Evolutionary conservation across 2,888 invertebrate species (phyloP), one percentile per base, ranked within the genome.

Genomic region (Thumatha senex): DNA sequence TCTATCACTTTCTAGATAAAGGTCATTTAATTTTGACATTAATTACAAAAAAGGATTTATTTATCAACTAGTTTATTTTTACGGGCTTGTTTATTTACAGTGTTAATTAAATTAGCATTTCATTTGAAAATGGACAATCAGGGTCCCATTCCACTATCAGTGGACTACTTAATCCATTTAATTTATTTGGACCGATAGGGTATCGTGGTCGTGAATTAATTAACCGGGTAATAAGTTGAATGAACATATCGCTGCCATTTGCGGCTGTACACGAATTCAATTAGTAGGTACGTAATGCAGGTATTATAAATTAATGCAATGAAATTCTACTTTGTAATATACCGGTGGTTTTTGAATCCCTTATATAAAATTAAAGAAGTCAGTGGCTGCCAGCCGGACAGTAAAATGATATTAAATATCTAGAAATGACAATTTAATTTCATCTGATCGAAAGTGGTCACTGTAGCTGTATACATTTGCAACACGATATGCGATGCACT

Each of bases 271-370:
- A 74, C 63, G 67, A 81, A 84, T 85, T 81, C 68, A 87, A 86
- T 86, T 78, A 80, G 61, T 67, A 65, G 61, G 74, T 74, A 74
- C 80, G 78, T 76, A n/a, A 12, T 24, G 5, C 18, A 24, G 18
- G 18, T 24, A 24, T 4, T 24, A 24, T 34, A 34, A 69, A 64
- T 72, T 80, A 80, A 84, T 79, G 67, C 75, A 67, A 78, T 74
- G 73, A 76, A 81, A 84, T 71, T 11, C 18, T 29, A 14, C 35
- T 35, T 35, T 78, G 76, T 80, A 80, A 80, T 80, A 77, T 72
- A 67, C 69, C 67, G 72, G 57, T 61, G 72, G 71, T 79, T 85
- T 84, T 81, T 84, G 83, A n/a, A 84, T 85, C 80, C 78, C 61
- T 61, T 70, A 76, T 82, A 81, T 78, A 80, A 80, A 77, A 24